These are phyloP conservation scores for Phenacoccus solenopsis DNA, from an alignment of 1,140 invertebrate genomes.

Conservation along the genomic window DNA sequence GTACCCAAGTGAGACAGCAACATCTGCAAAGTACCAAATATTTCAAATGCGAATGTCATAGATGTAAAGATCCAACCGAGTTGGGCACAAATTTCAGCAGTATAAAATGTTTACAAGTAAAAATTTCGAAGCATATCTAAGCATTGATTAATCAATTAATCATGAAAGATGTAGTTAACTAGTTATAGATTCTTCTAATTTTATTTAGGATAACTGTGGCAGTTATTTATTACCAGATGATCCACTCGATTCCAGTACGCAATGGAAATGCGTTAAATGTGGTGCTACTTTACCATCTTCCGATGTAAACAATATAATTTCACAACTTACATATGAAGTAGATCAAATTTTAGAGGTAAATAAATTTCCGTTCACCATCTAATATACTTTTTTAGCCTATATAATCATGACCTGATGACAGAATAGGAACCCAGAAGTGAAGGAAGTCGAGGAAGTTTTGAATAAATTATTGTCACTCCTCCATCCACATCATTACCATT, in stretches of 20 bases:
- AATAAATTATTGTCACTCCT: conserved; percentile 49
- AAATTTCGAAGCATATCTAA: neutral
- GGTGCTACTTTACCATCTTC: conserved; percentile 40
- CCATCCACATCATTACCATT: conserved; percentile 68
- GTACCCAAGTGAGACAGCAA: conserved; percentile 58
- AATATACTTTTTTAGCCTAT: neutral
- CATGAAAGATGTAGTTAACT: too few relatives aligned
- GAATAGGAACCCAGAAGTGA: conserved; percentile 26
- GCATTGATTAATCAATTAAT: too few relatives aligned
- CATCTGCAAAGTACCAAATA: conserved; percentile 70
- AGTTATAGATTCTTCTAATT: neutral
- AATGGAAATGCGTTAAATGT: conserved; percentile 61
- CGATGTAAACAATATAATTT: conserved; percentile 45
- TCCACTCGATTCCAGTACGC: conserved; percentile 50
- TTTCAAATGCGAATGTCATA: conserved; percentile 56
- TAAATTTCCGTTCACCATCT: neutral
- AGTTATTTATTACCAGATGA: conserved; percentile 52
- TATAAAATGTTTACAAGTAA: conserved; percentile 42
- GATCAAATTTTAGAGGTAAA: conserved; percentile 41
- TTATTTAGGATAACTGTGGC: conserved; percentile 38
- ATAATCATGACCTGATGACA: conserved; percentile 2
- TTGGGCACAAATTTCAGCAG: conserved; percentile 59
- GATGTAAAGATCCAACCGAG: conserved; percentile 66
- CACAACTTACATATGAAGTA: conserved; percentile 58
- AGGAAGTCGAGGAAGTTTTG: conserved; percentile 45